Conservation (phyloP, 2,888 invertebrate species). For the Strigamia transsilvanica region DNA sequence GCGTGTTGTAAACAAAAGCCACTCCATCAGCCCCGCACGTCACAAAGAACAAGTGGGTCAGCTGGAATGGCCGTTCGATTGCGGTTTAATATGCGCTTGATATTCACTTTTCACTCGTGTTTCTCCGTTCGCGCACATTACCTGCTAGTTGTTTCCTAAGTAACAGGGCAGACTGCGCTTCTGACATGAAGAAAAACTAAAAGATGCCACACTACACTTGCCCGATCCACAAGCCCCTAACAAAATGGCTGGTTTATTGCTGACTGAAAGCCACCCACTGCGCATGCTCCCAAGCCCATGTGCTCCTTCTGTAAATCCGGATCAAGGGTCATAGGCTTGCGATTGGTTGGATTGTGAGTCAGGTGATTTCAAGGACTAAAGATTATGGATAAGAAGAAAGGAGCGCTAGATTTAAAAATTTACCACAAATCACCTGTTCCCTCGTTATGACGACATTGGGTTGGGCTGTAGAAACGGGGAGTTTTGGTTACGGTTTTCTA, state of each 20-base stretch:
- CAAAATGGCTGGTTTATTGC: slow-evolving; percentile 53
- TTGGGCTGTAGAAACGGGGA: not conserved
- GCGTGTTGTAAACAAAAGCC: slow-evolving; percentile 46
- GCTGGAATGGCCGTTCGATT: slow-evolving; percentile 22
- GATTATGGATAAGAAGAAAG: slow-evolving; percentile 5
- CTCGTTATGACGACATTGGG: not conserved
- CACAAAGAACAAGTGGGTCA: slow-evolving; percentile 54
- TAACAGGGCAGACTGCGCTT: slow-evolving; percentile 85
- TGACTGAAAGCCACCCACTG: slow-evolving; percentile 26
- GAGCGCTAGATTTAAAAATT: not conserved
- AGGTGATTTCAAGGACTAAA: slow-evolving; percentile 1
- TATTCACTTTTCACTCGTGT: not conserved
- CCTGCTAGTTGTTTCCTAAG: slow-evolving; percentile 96
- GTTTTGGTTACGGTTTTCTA: not conserved
- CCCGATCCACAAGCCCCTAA: slow-evolving; percentile 50
- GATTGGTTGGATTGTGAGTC: not conserved
- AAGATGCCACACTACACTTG: slow-evolving; percentile 51
- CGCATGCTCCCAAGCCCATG: slow-evolving; percentile 54
- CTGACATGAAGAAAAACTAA: slow-evolving; percentile 58
- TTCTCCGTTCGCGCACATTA: slow-evolving; percentile 64
- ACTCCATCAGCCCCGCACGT: slow-evolving; percentile 4
- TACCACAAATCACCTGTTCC: slow-evolving; percentile 17
- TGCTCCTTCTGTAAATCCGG: slow-evolving; percentile 50
- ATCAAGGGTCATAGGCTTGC: not conserved
- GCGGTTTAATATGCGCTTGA: not conserved